Conservation (phyloP, 2,888 invertebrate genomes). For the Helobdella robusta region DNA sequence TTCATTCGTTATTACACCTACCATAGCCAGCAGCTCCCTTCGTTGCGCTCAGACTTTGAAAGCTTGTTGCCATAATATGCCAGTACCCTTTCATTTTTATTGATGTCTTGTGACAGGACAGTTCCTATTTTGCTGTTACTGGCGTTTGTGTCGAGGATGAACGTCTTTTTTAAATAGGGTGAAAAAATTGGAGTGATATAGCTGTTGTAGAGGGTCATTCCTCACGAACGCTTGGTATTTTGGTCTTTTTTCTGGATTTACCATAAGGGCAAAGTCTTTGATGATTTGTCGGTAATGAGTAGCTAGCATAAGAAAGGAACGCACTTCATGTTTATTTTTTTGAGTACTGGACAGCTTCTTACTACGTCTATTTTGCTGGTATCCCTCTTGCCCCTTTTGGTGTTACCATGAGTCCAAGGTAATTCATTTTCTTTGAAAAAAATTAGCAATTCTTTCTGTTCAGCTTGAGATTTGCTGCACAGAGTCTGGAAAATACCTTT, state of each 20-base stretch:
- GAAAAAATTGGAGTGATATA: constrained; percentile 28
- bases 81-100: constrained; percentile 33
- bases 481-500: not conserved
- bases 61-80: constrained; percentile 18
- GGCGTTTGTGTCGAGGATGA: constrained; percentile 36
- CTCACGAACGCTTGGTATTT: constrained; percentile 20
- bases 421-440: constrained; percentile 21
- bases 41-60: constrained; percentile 30
- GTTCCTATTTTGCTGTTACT: constrained; percentile 34
- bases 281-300: constrained; percentile 21
- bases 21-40: constrained; percentile 33
- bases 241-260: constrained; percentile 20
- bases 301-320: constrained; percentile 15
- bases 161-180: constrained; percentile 27
- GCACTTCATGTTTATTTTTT: not conserved
- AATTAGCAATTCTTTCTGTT: constrained; percentile 22
- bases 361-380: constrained; percentile 20
- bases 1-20: constrained; percentile 27
- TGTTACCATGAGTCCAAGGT: constrained; percentile 25
- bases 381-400: constrained; percentile 22
- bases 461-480: not conserved
- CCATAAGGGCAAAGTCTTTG: constrained; percentile 8
- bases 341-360: constrained; percentile 18
- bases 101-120: constrained; percentile 30
- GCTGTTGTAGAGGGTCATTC: constrained; percentile 9